A percentile compares a stretch with the other conserved stretches of the same genome.
phyloP scores from a whole-genome alignment of 2,888 invertebrate species.

The Temnothorax rugatulus region DNA sequence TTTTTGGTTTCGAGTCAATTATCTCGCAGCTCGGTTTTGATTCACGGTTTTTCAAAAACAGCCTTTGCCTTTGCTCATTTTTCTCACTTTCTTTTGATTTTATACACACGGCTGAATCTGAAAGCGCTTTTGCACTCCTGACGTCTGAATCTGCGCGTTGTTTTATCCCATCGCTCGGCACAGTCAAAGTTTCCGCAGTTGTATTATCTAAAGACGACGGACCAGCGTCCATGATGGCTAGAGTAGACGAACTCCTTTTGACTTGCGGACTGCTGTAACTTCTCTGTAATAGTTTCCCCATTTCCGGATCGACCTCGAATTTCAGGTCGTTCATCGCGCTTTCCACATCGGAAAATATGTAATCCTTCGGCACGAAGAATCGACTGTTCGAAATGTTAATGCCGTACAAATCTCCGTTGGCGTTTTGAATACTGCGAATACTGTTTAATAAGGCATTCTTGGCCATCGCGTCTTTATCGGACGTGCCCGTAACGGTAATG shows the following conservation, averaged over 20 bases:
- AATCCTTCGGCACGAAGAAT: conserved; percentile 82
- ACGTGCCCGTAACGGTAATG: conserved; percentile 38
- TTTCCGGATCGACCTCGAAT: conserved; percentile 82
- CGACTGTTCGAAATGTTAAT: conserved; percentile 81
- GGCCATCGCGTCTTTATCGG: conserved; percentile 39
- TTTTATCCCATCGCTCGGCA: background rate
- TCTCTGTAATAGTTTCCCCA: conserved; percentile 81
- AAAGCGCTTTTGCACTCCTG: background rate
- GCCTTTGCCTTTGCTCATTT: conserved; percentile 27
- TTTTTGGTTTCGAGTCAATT: conserved; percentile 55
- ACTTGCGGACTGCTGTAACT: conserved; percentile 28
- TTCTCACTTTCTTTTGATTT: conserved; percentile 3
- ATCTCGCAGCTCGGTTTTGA: conserved; percentile 62
- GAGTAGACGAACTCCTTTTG: background rate
- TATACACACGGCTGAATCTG: conserved; percentile 17
- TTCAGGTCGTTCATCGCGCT: conserved; percentile 81
- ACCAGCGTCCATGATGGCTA: background rate
- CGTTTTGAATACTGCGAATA: conserved; percentile 78
- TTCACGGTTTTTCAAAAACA: conserved; percentile 64
- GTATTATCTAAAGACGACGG: background rate
- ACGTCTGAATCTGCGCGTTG: background rate
- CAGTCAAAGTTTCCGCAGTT: background rate
- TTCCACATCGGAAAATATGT: conserved; percentile 77
- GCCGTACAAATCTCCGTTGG: conserved; percentile 73
- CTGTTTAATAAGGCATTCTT: conserved; percentile 72